Evolutionary conservation across 2,888 invertebrate genomes (phyloP).

Genomic region (Patella depressa): DNA sequence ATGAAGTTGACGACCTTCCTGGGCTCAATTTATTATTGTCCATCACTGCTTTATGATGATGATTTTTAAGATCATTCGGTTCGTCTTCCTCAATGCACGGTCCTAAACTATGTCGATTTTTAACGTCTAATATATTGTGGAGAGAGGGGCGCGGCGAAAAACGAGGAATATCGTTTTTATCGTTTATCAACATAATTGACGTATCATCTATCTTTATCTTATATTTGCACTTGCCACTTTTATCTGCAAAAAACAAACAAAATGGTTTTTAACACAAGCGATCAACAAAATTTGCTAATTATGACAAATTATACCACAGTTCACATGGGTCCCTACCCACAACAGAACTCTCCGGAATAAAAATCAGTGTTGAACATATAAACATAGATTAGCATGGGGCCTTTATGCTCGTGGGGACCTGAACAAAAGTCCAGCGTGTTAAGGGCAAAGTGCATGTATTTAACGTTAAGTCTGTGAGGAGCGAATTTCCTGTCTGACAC

Average conservation of each 20-base stretch:
- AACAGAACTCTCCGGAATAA: too few species aligned
- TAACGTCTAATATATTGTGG: constrained; percentile 30
- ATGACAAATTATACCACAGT: neutral
- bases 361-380: too few species aligned
- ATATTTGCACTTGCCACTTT: constrained; percentile 57
- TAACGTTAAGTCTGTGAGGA: too few species aligned
- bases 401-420: too few species aligned
- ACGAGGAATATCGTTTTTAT: constrained; percentile 41
- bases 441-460: too few species aligned
- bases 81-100: constrained; percentile 3
- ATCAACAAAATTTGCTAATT: neutral
- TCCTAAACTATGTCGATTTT: constrained; percentile 18
- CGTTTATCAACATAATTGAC: constrained; percentile 41
- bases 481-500: too few species aligned
- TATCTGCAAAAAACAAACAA: constrained; percentile 37
- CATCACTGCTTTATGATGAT: neutral
- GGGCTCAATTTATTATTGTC: neutral
- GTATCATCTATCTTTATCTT: constrained; percentile 58
- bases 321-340: neutral
- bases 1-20: neutral
- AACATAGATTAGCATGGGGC: too few species aligned
- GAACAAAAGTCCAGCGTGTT: too few species aligned
- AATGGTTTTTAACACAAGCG: neutral
- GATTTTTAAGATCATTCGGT: neutral
- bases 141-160: constrained; percentile 39